Evolutionary conservation across 2,113 vertebrate genomes (phyloP).

Genomic region (Bungarus multicinctus): DNA sequence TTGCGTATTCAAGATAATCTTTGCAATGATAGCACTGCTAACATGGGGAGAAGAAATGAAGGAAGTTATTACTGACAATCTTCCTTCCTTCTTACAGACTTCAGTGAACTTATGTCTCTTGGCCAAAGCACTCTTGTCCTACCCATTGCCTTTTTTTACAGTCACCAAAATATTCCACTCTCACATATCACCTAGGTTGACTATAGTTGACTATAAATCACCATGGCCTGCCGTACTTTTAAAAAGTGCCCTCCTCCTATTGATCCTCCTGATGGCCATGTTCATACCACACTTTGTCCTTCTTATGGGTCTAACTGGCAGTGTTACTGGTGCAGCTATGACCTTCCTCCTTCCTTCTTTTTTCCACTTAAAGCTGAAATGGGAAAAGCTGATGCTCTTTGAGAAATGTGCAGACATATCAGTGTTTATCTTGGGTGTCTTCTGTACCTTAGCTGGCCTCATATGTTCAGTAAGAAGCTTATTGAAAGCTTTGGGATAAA

Average conservation of each 20-base stretch:
- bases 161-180: slow-evolving; percentile 71
- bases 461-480: slow-evolving; percentile 75
- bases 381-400: slow-evolving; percentile 61
- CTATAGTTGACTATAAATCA: slow-evolving; percentile 16
- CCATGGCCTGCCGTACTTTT: slow-evolving; percentile 51
- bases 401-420: slow-evolving; percentile 68
- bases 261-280: slow-evolving; percentile 73
- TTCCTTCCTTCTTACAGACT: slow-evolving; percentile 72
- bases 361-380: slow-evolving; percentile 77
- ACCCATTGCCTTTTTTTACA: slow-evolving; percentile 78
- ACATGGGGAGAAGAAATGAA: slow-evolving; percentile 77
- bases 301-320: slow-evolving; percentile 79
- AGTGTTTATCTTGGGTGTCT: slow-evolving; percentile 71
- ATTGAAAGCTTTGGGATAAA: slow-evolving; percentile 54
- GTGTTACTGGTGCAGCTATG: slow-evolving; percentile 73
- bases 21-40: slow-evolving; percentile 72
- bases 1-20: slow-evolving; percentile 76
- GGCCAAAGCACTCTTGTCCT: slow-evolving; percentile 77
- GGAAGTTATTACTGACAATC: slow-evolving; percentile 79
- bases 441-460: slow-evolving; percentile 73
- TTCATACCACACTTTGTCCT: slow-evolving; percentile 75
- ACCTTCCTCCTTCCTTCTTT: slow-evolving; percentile 78
- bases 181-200: slow-evolving; percentile 57
- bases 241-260: slow-evolving; percentile 66
- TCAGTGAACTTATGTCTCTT: slow-evolving; percentile 77